Evolutionary conservation across 2,113 vertebrate genomes (phyloP).

Genomic region (Mohoua ochrocephala): DNA sequence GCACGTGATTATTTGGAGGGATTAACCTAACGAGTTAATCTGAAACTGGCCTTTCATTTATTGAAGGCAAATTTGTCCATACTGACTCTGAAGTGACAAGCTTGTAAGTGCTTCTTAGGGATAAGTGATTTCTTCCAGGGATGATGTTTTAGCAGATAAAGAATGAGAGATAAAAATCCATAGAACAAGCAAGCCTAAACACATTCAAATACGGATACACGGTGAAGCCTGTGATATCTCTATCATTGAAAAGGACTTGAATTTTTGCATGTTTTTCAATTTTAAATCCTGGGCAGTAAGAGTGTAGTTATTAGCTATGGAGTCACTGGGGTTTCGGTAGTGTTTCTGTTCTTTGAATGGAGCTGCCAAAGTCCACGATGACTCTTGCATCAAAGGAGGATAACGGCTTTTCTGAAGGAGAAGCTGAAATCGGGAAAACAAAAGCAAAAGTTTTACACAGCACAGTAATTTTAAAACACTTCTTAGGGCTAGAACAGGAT

Average conservation of each 20-base stretch:
- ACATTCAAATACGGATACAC: slow-evolving; percentile 64
- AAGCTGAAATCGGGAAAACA: slow-evolving; percentile 54
- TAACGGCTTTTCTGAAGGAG: slow-evolving; percentile 61
- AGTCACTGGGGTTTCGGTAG: slow-evolving; percentile 78
- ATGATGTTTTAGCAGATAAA: not conserved
- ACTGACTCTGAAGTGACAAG: not conserved
- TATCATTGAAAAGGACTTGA: not conserved
- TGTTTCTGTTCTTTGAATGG: slow-evolving; percentile 83
- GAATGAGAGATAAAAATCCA: not conserved
- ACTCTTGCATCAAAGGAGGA: slow-evolving; percentile 82
- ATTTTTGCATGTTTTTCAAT: slow-evolving; percentile 64
- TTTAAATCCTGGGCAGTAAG: slow-evolving; percentile 73
- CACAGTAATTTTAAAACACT: not conserved
- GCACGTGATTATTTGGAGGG: not conserved
- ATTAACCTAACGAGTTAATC: not conserved
- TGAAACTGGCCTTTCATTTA: not conserved
- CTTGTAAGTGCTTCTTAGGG: not conserved
- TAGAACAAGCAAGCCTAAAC: not conserved
- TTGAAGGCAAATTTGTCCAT: not conserved
- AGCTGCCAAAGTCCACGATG: slow-evolving; percentile 73
- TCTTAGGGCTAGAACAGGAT: not conserved
- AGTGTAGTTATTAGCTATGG: slow-evolving; percentile 87
- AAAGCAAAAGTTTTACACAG: not conserved
- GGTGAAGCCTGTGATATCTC: not conserved
- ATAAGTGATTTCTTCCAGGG: not conserved